Base-by-base conservation (phyloP, 2,888 invertebrate genomes). In the Melanchra persicariae region DNA sequence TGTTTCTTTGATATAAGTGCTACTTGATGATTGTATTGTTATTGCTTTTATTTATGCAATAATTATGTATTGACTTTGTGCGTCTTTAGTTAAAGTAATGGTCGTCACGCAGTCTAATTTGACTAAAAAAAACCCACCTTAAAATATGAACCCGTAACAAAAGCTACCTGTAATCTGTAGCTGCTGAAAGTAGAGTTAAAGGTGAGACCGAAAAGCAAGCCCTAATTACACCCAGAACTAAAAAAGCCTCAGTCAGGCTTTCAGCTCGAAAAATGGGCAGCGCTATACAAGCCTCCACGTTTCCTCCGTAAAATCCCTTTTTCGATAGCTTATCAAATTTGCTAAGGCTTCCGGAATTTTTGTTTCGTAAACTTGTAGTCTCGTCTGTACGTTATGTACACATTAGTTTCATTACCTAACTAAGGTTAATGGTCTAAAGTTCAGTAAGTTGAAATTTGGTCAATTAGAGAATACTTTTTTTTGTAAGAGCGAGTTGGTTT, bases 291-390 rank as follows among this genome's bases (percentile, higher is more conserved):
- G 43, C 40, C 2, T 57, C 57, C 61, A 67, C 64, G 67, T 70
- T 69, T 55, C 22, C 55, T 57, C 30, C 43, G 52, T 69, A 10
- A 70, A 66, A 47, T 57, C 43, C 47, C 37, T 24, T 70, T 68
- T 70, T 51, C 64, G 61, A 58, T 66, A 57, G 55, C 63, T 80
- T 67, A 70, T 83, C 66, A 81, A 72, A 72, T 61, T 70, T 69
- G 54, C 51, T 54, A 61, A 55, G 59, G 75, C 45, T 62, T 52
- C 63, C 26, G 49, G 37, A 26, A 61, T 66, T 47, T 70, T 63
- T 47, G 22, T 65, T 63, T 57, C 62, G 43, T 52, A 58, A 65
- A 51, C 17, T 58, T 34, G 5, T 47, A 43, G 37, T 34, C 22
- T 24, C 26, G 37, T 24, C n/a, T n/a, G n/a, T n/a, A n/a, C n/a